Base-by-base conservation (phyloP, 2,888 invertebrate species). In the Tipula unca region DNA sequence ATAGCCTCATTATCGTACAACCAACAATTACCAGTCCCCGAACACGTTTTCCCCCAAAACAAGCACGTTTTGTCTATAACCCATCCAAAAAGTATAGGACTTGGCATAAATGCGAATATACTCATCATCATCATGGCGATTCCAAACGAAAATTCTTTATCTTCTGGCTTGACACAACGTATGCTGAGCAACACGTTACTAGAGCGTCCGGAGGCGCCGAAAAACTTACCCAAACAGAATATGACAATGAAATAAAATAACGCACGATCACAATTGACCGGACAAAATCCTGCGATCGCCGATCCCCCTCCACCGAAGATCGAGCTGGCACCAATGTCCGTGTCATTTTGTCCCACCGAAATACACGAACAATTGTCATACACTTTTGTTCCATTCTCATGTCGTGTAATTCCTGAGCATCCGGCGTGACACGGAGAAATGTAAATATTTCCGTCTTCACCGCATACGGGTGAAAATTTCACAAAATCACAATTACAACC, bases 391-490 rank as follows among this genome's bases (percentile, higher is more conserved):
- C 20, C 85, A 39, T 85, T 85, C 20, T 35, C 32, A 14, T 14
- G 20, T 25, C 29, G n/a, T 6, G 82, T n/a, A 35, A 85, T 82
- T 82, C 29, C 88, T 82, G 89, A 90, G 88, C 94, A 95, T 3
- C 95, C 95, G 32, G 95, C 95, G 88, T 94, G 94, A 89, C 95
- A 95, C 6, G 95, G 94, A 0, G 94, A 94, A 88, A 94, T 95
- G 89, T 92, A 95, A 1, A 93, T 93, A 54, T 92, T 91, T 54
- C 87, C 88, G 0, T 92, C 92, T 85, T 92, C 92, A 13, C 93
- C 92, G 88, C 94, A 94, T 0, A 94, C 93, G 0, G 94, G 94
- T 87, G 94, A 93, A 89, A 94, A 94, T 87, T 93, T 93, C 54
- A 93, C 93, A 87, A 92, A 93, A 87, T 93, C 92, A 89, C 94